Evolutionary conservation across 1,140 invertebrate species (phyloP), one percentile per base, ranked within the genome.

Genomic region (Pseudomyrmex sp.): DNA sequence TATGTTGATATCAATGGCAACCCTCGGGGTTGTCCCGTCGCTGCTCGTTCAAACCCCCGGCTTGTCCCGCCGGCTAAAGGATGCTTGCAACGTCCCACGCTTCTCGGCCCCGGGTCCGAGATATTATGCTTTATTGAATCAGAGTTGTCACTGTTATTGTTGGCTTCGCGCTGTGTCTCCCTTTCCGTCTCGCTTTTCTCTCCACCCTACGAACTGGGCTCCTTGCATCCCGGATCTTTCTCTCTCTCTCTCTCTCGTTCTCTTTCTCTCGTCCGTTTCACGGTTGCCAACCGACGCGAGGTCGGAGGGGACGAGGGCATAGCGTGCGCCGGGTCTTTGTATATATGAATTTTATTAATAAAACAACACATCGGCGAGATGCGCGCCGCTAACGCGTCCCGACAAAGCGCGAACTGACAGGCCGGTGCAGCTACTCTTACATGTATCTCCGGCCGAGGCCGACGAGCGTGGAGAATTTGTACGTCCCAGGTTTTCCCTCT

Each of bases 1-100:
- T 94, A 94, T 94, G 93, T 94, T 93, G 93, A 92, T 94, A 94
- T 94, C 93, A 94, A 94, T 94, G 92, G 91, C 92, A 90, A 92
- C 90, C 90, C 89, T 91, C 89, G 87, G 89, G 87, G 87, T 89
- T 90, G 88, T 88, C 88, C 86, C 91, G 82, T 76, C 80, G 56
- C 23, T 58, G 9, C 44, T 23, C 63, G 20, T 70, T 72, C 73
- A 26, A 20, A 26, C 23, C 44, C 74, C 20, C 61, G 50, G 15
- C 44, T 68, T 82, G 35, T 62, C 52, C 50, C 20, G 15, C 2
- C 58, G 26, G 20, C 82, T 75, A 69, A 76, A 85, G 73, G 77
- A 89, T 72, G 77, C 66, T 35, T 75, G 76, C 62, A 70, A 52
- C 62, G 35, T 72, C 52, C 73, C 74, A 18, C 80, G 48, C 77